These are phyloP conservation scores for Plebejus melissa DNA, from an alignment of 2,888 invertebrate genomes.

Conservation along the genomic window DNA sequence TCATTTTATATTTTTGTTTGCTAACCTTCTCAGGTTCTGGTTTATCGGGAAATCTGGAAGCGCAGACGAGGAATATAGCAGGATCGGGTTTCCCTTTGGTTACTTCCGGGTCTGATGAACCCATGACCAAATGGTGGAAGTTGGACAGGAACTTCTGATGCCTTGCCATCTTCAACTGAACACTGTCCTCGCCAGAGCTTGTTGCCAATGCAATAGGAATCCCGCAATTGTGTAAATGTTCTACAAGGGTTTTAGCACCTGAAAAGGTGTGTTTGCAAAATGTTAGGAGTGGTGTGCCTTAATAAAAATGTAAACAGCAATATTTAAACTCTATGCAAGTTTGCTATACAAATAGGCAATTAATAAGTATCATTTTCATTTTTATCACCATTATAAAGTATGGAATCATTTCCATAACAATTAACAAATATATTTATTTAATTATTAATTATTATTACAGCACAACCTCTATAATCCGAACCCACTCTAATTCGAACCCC, in stretches of 20 bases:
- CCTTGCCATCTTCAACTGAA: slow-evolving; percentile 82
- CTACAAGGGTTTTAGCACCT: slow-evolving; percentile 88
- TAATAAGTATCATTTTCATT: background rate
- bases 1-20: slow-evolving; percentile 22
- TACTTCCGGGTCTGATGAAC: slow-evolving; percentile 90
- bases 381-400: too few relatives aligned
- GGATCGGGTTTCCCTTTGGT: slow-evolving; percentile 92
- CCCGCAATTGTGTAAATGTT: slow-evolving; percentile 84
- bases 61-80: slow-evolving; percentile 89
- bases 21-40: slow-evolving; percentile 80
- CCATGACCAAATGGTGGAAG: slow-evolving; percentile 88
- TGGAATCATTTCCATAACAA: too few relatives aligned
- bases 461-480: too few relatives aligned
- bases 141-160: slow-evolving; percentile 82
- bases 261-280: slow-evolving; percentile 40
- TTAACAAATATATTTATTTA: too few relatives aligned
- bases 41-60: slow-evolving; percentile 83
- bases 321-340: background rate
- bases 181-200: slow-evolving; percentile 86
- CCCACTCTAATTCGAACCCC: too few relatives aligned
- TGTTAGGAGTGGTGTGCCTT: background rate
- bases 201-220: slow-evolving; percentile 93
- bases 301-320: background rate
- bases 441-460: too few relatives aligned
- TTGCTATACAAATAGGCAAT: background rate